Evolutionary conservation across 2,113 vertebrate genomes (phyloP).

Genomic region (Heterochromis multidens): DNA sequence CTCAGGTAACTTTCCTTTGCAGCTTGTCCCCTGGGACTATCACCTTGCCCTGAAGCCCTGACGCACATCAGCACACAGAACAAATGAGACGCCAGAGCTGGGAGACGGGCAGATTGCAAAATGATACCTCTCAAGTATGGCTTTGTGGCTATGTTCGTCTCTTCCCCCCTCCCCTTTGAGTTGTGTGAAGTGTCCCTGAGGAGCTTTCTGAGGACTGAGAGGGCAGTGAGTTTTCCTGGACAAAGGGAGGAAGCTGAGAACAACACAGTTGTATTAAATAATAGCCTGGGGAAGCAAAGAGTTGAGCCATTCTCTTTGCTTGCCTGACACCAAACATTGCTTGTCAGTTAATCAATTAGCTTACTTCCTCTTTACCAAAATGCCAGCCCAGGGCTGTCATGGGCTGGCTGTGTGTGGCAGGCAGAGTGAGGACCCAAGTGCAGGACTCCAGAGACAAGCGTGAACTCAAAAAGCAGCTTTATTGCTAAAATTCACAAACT

Average conservation of each 20-base stretch:
- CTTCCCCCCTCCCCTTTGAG: constrained; percentile 33
- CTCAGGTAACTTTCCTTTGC: constrained; percentile 70
- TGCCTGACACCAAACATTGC: constrained; percentile 47
- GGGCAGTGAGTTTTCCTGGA: constrained; percentile 67
- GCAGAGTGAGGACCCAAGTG: too few species aligned
- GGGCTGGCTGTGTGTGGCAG: too few species aligned
- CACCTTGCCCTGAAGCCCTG: constrained; percentile 69
- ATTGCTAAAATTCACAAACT: too few species aligned
- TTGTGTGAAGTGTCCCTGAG: constrained; percentile 68
- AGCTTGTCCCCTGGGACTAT: constrained; percentile 69
- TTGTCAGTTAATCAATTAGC: constrained; percentile 64
- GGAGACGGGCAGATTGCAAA: constrained; percentile 70
- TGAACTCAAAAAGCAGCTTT: too few species aligned
- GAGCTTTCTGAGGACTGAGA: constrained; percentile 59
- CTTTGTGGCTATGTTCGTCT: constrained; percentile 58
- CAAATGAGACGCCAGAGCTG: constrained; percentile 71
- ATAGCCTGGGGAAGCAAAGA: constrained; percentile 49
- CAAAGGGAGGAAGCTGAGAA: constrained; percentile 64
- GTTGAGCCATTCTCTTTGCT: constrained; percentile 33
- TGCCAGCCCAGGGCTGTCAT: constrained; percentile 17
- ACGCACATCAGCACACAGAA: constrained; percentile 72
- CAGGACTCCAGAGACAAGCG: too few species aligned
- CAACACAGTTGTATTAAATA: constrained; percentile 66
- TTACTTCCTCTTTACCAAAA: constrained; percentile 51
- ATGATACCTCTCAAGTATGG: constrained; percentile 70